Evolutionary conservation across 2,113 vertebrate genomes (phyloP).

Genomic region (Brienomyrus longianalis): DNA sequence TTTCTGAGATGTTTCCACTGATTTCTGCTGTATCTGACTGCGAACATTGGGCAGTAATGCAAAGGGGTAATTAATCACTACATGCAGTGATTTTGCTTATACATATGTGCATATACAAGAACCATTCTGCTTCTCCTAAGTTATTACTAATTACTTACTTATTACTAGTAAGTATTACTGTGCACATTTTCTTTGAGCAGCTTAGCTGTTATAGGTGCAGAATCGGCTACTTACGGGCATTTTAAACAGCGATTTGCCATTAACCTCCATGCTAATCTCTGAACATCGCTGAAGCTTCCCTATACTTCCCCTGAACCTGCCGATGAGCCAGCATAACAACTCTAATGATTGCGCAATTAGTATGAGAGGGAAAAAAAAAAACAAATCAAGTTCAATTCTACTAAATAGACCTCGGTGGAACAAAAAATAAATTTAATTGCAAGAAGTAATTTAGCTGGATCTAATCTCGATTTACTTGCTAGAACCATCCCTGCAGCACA

Average conservation of each 20-base stretch:
- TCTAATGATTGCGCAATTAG: not conserved
- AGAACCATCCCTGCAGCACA: not conserved
- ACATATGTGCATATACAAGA: not conserved
- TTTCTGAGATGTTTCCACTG: not conserved
- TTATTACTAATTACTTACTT: not conserved
- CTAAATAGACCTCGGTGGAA: not conserved
- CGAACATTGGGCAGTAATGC: not conserved
- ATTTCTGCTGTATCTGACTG: not conserved
- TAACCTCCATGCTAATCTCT: not conserved
- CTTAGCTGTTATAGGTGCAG: not conserved
- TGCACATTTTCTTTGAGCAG: not conserved
- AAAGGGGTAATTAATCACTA: not conserved
- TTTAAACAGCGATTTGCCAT: not conserved
- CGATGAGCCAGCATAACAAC: not conserved
- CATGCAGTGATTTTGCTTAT: not conserved
- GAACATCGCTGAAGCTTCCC: not conserved
- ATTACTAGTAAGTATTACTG: not conserved
- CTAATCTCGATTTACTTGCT: not conserved
- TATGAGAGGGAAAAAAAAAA: not conserved
- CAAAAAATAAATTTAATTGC: constrained; percentile 3
- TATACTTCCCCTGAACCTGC: not conserved
- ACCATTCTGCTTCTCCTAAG: not conserved
- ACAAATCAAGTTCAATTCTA: constrained; percentile 2
- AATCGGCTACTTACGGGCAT: not conserved
- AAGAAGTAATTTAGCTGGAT: not conserved